Conservation (phyloP, 53 echinoderm and acorn worm genomes). For the Holothuria leucospilota region DNA sequence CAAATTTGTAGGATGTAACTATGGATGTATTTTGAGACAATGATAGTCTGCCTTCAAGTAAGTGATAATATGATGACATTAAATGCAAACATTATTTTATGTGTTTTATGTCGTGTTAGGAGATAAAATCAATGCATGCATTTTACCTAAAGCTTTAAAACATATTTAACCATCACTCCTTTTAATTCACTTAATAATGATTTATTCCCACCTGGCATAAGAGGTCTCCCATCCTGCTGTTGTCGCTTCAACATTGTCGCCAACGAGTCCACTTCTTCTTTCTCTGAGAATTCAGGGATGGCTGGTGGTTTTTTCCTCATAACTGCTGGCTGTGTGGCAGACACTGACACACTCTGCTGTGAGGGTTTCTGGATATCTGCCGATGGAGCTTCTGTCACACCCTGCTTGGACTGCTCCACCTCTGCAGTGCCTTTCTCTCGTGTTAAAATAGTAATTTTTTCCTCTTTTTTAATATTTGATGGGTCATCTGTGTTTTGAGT, state of each 20-base stretch:
- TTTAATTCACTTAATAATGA: too few relatives aligned
- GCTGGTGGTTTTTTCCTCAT: slow-evolving; percentile 35
- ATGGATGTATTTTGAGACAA: too few relatives aligned
- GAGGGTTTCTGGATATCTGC: not conserved
- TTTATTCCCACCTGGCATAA: slow-evolving; percentile 16
- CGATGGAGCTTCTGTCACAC: not conserved
- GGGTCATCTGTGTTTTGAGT: not conserved
- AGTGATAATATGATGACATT: too few relatives aligned
- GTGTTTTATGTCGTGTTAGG: too few relatives aligned
- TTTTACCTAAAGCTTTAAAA: too few relatives aligned
- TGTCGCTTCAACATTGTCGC: slow-evolving; percentile 37
- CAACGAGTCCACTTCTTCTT: slow-evolving; percentile 36
- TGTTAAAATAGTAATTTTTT: slow-evolving; percentile 19
- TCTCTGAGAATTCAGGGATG: slow-evolving; percentile 37
- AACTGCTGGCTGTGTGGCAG: not conserved
- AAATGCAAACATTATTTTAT: too few relatives aligned
- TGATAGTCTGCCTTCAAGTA: too few relatives aligned
- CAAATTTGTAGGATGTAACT: not conserved
- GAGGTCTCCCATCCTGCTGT: slow-evolving; percentile 26
- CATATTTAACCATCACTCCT: too few relatives aligned
- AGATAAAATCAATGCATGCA: too few relatives aligned
- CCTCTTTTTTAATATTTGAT: not conserved
- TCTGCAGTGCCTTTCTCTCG: slow-evolving; percentile 25
- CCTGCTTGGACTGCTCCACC: not conserved
- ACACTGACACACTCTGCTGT: not conserved